Percentiles rank a stretch among this genome's conserved stretches.
Evolutionary conservation across 2,888 invertebrate genomes (phyloP).

Genomic region (Melanchra persicariae): DNA sequence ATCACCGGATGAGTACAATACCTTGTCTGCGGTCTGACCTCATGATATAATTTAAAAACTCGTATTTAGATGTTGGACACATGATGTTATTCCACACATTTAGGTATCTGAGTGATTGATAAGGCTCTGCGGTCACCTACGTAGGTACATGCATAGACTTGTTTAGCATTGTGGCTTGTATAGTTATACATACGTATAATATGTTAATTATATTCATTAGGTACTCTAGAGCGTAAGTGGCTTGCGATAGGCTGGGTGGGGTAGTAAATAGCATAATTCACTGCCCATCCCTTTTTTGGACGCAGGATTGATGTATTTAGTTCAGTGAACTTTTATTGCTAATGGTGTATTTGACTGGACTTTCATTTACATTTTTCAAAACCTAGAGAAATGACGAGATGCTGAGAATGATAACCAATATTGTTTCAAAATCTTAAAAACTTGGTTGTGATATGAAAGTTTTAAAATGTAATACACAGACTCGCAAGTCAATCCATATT

Average conservation of each 20-base stretch:
- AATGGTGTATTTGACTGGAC: too few species aligned
- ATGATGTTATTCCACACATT: neutral
- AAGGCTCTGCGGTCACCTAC: conserved; percentile 6
- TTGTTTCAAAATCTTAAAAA: too few species aligned
- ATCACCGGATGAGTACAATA: conserved; percentile 11
- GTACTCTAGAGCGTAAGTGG: conserved; percentile 7
- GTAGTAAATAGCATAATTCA: neutral
- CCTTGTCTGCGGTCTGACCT: neutral
- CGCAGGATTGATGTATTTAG: neutral
- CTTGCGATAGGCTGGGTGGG: conserved; percentile 5
- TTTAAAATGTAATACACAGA: too few species aligned
- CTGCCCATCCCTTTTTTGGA: conserved; percentile 26
- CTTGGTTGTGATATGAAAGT: too few species aligned
- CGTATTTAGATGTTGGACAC: neutral
- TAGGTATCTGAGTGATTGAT: neutral
- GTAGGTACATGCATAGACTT: neutral
- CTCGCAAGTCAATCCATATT: too few species aligned
- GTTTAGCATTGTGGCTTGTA: neutral
- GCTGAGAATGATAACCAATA: too few species aligned
- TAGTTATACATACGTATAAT: neutral
- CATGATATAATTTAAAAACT: neutral
- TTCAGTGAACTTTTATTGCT: neutral
- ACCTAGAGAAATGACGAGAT: too few species aligned
- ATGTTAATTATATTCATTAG: conserved; percentile 14
- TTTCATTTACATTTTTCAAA: too few species aligned